phyloP scores from a whole-genome alignment of 2,797 vertebrate species.

The Sebastes diploproa region DNA sequence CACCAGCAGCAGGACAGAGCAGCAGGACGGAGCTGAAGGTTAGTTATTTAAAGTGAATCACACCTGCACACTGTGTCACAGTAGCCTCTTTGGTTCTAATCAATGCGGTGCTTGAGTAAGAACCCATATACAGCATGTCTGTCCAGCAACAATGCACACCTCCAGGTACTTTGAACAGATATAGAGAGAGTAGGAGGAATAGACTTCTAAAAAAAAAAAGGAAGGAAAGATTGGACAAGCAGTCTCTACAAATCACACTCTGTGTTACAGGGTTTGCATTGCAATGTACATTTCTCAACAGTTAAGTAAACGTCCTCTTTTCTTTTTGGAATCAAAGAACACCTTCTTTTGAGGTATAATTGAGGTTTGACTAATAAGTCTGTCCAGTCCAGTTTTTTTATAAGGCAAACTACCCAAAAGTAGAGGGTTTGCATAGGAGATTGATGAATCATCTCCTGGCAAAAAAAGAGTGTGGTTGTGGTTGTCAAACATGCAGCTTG shows the following conservation, averaged over 20 bases:
- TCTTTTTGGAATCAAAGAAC: conserved; percentile 15
- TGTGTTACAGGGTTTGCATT: background rate
- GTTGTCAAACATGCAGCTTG: conserved; percentile 38
- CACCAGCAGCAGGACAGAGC: background rate
- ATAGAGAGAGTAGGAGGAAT: conserved; percentile 63
- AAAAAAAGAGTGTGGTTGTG: conserved; percentile 15
- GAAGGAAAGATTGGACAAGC: conserved; percentile 28
- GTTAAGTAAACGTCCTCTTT: background rate
- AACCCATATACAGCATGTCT: conserved; percentile 19
- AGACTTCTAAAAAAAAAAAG: conserved; percentile 42
- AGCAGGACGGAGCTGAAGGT: background rate
- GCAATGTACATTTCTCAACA: conserved; percentile 2
- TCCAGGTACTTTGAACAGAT: conserved; percentile 61
- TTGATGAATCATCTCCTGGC: conserved; percentile 47
- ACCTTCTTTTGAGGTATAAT: background rate
- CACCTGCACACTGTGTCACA: background rate
- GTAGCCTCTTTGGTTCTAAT: conserved; percentile 29
- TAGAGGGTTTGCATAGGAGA: background rate
- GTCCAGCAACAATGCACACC: conserved; percentile 51
- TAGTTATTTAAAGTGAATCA: conserved; percentile 18
- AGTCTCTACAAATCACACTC: conserved; percentile 10
- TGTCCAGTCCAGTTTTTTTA: conserved; percentile 3
- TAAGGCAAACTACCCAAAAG: conserved; percentile 2
- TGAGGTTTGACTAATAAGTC: conserved; percentile 19
- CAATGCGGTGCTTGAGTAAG: conserved; percentile 22